A percentile compares a stretch with the other conserved stretches of the same genome.
Evolutionary conservation across 1,140 invertebrate species (phyloP).

Genomic region (Augochlora pura): DNA sequence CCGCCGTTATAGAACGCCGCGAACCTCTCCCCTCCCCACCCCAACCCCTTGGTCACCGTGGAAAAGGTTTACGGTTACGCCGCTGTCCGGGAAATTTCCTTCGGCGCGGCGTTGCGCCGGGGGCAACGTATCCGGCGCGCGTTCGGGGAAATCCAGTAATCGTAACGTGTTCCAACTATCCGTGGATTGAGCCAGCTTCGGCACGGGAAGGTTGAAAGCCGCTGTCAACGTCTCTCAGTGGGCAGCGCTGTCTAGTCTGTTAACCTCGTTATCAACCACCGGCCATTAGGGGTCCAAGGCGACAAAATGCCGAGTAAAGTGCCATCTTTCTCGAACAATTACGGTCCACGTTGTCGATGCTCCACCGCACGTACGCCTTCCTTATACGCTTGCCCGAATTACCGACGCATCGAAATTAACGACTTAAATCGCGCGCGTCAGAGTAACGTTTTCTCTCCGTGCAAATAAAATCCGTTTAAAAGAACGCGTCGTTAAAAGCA

Average conservation of each 20-base stretch:
- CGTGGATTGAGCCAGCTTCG: constrained; percentile 58
- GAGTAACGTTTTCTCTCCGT: constrained; percentile 41
- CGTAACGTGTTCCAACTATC: constrained; percentile 43
- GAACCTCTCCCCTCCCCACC: too few species aligned
- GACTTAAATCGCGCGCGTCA: constrained; percentile 56
- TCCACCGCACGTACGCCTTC: constrained; percentile 70
- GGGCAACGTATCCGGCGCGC: not conserved
- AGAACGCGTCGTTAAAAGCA: constrained; percentile 61
- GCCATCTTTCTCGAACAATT: constrained; percentile 80
- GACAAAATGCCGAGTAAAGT: constrained; percentile 80
- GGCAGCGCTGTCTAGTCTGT: constrained; percentile 72
- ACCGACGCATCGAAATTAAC: constrained; percentile 56
- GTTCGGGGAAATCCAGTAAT: constrained; percentile 45
- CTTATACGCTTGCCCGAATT: constrained; percentile 67
- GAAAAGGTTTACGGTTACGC: too few species aligned
- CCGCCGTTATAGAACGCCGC: too few species aligned
- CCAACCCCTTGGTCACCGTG: too few species aligned
- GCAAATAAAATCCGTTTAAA: constrained; percentile 56
- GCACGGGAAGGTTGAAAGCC: constrained; percentile 77
- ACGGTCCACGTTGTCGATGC: constrained; percentile 74
- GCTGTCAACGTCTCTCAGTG: constrained; percentile 80
- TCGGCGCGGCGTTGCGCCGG: too few species aligned
- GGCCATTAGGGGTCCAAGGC: constrained; percentile 80
- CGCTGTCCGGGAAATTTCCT: too few species aligned
- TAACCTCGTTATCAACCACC: constrained; percentile 80